Base-by-base conservation (phyloP, 2,888 invertebrate species). In the Adineta ricciae region DNA sequence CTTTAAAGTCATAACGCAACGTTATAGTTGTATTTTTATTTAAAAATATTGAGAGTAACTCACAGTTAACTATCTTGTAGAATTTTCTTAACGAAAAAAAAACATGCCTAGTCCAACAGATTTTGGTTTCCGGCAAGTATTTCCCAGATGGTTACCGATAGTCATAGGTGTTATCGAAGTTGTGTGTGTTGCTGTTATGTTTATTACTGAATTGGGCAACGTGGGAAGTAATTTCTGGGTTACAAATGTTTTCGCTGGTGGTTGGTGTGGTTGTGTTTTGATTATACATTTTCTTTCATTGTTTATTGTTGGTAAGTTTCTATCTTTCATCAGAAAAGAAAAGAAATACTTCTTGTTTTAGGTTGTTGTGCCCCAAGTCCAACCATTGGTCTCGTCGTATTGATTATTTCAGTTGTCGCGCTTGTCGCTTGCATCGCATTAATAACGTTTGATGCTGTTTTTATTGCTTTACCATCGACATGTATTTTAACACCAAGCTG, bases 171-270 rank as follows among this genome's bases (percentile, higher is more conserved):
- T 78, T 41, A 36, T 78, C 4, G 78, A 78, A 78, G 11, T 78
- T 9, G 2, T 38, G 0, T 38, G 41, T n/a, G n/a, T 16, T 21
- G 1, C 24, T 38, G n/a, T 78, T n/a, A 16, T 78, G 9, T 24
- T 78, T 24, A 3, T 78, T 41, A 78, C 78, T 3, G 78, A 78
- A 78, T 41, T 78, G 24, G 78, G 78, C 24, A 78, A 78, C 41
- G 41, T 78, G 1, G 78, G 7, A 38, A 7, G 41, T 0, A 78
- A 41, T 41, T 78, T 78, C 41, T 78, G 78, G 78, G 41, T 41
- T 41, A 78, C 78, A 3, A 78, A 78, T 41, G 78, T 78, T 41
- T 78, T 78, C 41, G 78, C 78, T 41, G 78, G 78, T 41, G 38
- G 38, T 41, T 78, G 78, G 78, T 78, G 78, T 78, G 78, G 41